phyloP scores from a whole-genome alignment of 2,113 vertebrate genomes.

The Dicentrarchus labrax region DNA sequence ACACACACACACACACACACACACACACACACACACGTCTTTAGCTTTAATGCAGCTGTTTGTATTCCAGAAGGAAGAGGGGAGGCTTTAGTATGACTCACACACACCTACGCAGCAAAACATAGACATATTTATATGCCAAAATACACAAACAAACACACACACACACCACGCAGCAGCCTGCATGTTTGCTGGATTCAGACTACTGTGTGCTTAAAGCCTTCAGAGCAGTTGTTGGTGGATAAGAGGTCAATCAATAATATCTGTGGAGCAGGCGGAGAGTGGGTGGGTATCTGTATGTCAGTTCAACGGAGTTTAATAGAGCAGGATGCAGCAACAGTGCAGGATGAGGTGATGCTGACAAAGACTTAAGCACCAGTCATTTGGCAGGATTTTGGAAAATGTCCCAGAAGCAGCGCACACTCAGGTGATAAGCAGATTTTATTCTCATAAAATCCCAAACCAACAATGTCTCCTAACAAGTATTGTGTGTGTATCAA shows the following conservation, averaged over 20 bases:
- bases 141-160: neutral
- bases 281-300: neutral
- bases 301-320: conserved; percentile 5
- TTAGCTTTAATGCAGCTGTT: conserved; percentile 16
- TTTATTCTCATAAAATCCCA: neutral
- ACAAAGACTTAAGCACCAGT: neutral
- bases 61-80: neutral
- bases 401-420: neutral
- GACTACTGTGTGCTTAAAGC: neutral
- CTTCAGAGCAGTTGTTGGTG: neutral
- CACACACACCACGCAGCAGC: neutral
- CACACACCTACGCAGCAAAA: conserved; percentile 14
- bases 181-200: neutral
- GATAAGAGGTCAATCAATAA: conserved; percentile 20
- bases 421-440: neutral
- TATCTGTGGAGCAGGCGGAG: neutral
- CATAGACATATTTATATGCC: neutral
- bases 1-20: conserved; percentile 21
- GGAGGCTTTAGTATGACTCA: conserved; percentile 31
- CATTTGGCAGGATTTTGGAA: neutral
- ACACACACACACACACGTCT: neutral
- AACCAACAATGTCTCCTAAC: neutral
- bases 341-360: neutral
- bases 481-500: neutral
- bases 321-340: conserved; percentile 6